These are phyloP conservation scores for Ictalurus punctatus DNA, from an alignment of 2,113 vertebrate genomes.

Conservation along the genomic window DNA sequence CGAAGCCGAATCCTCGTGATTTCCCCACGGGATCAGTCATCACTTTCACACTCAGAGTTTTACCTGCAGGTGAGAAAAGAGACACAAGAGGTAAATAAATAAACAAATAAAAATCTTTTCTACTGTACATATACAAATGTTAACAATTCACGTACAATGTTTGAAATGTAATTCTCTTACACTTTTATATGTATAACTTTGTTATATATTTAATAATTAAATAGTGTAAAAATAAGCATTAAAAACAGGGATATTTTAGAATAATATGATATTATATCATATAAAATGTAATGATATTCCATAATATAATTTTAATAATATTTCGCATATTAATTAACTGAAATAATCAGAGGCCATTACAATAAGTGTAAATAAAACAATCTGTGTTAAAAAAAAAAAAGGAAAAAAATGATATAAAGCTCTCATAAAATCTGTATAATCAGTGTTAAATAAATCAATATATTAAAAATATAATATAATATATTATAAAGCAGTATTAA, in stretches of 20 bases:
- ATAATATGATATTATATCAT: not conserved
- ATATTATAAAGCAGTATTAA: not conserved
- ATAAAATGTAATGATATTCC: not conserved
- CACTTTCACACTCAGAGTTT: constrained; percentile 96
- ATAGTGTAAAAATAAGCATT: not conserved
- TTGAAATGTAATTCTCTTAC: not conserved
- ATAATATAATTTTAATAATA: too few species aligned
- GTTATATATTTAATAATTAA: not conserved
- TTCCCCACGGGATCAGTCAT: constrained; percentile 95
- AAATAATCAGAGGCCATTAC: too few species aligned
- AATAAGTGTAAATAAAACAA: too few species aligned
- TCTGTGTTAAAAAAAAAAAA: too few species aligned
- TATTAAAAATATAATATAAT: too few species aligned
- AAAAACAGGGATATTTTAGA: not conserved
- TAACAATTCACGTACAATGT: not conserved
- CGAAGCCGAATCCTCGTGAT: constrained; percentile 97
- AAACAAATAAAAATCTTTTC: not conserved
- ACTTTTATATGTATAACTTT: not conserved
- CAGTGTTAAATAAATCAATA: not conserved
- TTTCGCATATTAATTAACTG: too few species aligned
- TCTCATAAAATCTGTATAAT: not conserved
- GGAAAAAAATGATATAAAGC: not conserved
- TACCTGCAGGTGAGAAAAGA: constrained; percentile 75
- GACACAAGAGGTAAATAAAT: not conserved
- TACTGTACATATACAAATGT: not conserved